Evolutionary conservation across 2,888 invertebrate species (phyloP).

Genomic region (Mechanitis mazaeus): DNA sequence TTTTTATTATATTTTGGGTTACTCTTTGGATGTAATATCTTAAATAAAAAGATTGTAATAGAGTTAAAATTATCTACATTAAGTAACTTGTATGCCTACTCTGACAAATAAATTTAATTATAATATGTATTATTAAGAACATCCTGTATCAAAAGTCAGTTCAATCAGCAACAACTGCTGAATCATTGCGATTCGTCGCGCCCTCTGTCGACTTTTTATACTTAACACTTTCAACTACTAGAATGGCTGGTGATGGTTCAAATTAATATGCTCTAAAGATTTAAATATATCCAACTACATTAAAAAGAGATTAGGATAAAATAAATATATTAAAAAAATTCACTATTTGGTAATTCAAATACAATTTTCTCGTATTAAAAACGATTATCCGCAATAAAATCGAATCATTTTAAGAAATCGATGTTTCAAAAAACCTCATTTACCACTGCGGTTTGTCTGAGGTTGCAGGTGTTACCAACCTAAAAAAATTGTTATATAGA

Average conservation of each 20-base stretch:
- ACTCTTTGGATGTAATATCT: too few species aligned
- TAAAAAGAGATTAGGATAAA: too few species aligned
- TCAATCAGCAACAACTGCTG: constrained; percentile 62
- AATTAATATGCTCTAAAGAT: background rate
- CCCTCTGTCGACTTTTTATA: constrained; percentile 63
- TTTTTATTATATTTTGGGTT: too few species aligned
- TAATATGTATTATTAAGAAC: constrained; percentile 22
- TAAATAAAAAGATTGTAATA: too few species aligned
- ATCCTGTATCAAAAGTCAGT: constrained; percentile 54
- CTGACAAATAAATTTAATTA: too few species aligned
- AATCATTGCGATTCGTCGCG: constrained; percentile 68
- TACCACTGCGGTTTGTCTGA: constrained; percentile 50
- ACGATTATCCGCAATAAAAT: constrained; percentile 35
- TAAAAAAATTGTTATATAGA: constrained; percentile 28
- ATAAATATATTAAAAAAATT: too few species aligned
- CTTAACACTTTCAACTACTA: constrained; percentile 31
- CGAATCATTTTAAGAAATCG: constrained; percentile 49
- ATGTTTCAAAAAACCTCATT: constrained; percentile 51
- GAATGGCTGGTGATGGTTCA: background rate
- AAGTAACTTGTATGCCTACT: too few species aligned
- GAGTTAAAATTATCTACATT: too few species aligned
- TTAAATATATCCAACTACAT: too few species aligned
- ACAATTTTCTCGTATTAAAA: constrained; percentile 10
- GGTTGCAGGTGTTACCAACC: constrained; percentile 39
- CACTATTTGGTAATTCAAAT: background rate